These are phyloP conservation scores for Anoplopoma fimbria DNA, from an alignment of 2,113 vertebrate species.

Conservation along the genomic window DNA sequence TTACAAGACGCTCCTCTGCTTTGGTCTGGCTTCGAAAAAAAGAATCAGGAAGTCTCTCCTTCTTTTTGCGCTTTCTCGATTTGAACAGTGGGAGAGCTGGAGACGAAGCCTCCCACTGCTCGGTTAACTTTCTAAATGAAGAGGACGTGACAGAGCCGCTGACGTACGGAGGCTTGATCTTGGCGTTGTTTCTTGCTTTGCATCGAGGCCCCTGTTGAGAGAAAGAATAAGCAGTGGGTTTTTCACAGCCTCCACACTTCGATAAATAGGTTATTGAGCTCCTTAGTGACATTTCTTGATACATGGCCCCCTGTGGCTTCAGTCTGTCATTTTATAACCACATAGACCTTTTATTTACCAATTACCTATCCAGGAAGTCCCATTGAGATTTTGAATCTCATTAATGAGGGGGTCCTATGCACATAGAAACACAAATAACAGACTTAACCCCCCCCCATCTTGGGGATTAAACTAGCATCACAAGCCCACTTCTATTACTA, in stretches of 20 bases:
- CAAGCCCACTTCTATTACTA: too few relatives aligned
- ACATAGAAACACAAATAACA: too few relatives aligned
- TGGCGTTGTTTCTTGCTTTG: conserved; percentile 27
- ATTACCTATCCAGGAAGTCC: too few relatives aligned
- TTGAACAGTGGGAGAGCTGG: not conserved
- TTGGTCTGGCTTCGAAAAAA: not conserved
- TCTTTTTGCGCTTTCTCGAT: conserved; percentile 2
- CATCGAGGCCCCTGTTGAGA: conserved; percentile 26
- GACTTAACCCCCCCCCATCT: too few relatives aligned
- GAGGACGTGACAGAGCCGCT: conserved; percentile 6
- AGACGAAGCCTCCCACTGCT: conserved; percentile 1
- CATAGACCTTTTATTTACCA: not conserved
- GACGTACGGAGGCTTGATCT: conserved; percentile 36
- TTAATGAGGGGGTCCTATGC: too few relatives aligned
- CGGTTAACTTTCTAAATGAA: not conserved
- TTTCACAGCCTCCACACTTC: not conserved
- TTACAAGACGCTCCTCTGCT: conserved; percentile 26
- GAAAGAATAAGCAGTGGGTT: not conserved
- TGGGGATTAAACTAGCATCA: too few relatives aligned
- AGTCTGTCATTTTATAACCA: not conserved
- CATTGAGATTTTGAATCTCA: too few relatives aligned
- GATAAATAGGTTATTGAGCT: conserved; percentile 41
- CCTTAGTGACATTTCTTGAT: conserved; percentile 13
- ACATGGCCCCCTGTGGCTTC: conserved; percentile 19
- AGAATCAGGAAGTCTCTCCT: conserved; percentile 11